Conservation (phyloP, 2,888 invertebrate species). For the Drymonia ruficornis region DNA sequence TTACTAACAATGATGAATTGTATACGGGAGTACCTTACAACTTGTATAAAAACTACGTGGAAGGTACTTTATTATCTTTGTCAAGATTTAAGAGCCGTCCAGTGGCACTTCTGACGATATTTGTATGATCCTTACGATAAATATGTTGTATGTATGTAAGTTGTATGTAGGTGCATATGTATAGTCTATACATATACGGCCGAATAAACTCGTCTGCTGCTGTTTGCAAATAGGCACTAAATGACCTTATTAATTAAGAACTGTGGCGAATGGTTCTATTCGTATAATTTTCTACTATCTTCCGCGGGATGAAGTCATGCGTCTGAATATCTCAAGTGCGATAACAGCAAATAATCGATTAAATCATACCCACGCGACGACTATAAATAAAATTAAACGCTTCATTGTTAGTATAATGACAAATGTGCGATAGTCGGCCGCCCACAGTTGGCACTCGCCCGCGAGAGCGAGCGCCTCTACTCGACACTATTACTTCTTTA, state of each 20-base stretch:
- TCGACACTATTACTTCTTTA: slow-evolving; percentile 53
- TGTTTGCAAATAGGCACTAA: neutral
- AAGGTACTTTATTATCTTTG: no score
- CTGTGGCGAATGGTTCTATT: neutral
- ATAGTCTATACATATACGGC: no score
- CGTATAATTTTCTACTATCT: slow-evolving; percentile 5
- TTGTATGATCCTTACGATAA: no score
- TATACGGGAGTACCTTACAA: slow-evolving; percentile 8
- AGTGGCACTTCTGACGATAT: no score
- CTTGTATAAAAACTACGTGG: neutral
- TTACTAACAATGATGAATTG: slow-evolving; percentile 38
- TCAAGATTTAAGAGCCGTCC: no score
- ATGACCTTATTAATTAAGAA: neutral
- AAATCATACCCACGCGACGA: slow-evolving; percentile 64
- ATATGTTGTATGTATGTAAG: no score
- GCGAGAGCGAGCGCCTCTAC: slow-evolving; percentile 27
- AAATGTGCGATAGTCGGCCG: slow-evolving; percentile 71
- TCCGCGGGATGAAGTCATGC: slow-evolving; percentile 52
- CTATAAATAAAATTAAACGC: slow-evolving; percentile 76
- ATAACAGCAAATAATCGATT: slow-evolving; percentile 66
- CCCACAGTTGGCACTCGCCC: slow-evolving; percentile 49
- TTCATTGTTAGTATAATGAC: slow-evolving; percentile 78
- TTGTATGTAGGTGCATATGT: no score
- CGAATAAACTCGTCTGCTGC: no score
- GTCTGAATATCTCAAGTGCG: slow-evolving; percentile 50